These are phyloP conservation scores for Cynoglossus semilaevis DNA, from an alignment of 2,113 vertebrate species.

Conservation along the genomic window DNA sequence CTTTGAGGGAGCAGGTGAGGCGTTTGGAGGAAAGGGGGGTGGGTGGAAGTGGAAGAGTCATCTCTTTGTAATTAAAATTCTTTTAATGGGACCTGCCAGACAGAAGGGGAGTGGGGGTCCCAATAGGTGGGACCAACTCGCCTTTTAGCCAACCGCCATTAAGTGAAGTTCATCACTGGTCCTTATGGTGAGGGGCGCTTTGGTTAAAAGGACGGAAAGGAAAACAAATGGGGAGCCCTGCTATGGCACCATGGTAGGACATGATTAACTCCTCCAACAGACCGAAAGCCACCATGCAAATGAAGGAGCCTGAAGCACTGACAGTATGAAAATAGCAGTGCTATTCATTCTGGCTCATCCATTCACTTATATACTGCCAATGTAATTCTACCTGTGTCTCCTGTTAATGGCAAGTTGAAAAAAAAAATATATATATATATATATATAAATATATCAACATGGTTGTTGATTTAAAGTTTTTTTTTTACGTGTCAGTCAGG, in stretches of 20 bases:
- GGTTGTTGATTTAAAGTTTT: no score
- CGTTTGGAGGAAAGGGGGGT: not conserved
- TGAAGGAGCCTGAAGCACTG: conserved; percentile 47
- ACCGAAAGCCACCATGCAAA: conserved; percentile 62
- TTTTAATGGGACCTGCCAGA: conserved; percentile 58
- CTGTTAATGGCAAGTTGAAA: conserved; percentile 59
- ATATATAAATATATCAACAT: no score
- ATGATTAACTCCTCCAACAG: conserved; percentile 59
- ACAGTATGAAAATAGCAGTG: conserved; percentile 18
- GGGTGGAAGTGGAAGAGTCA: conserved; percentile 21
- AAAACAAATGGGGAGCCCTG: conserved; percentile 31
- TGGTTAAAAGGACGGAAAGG: conserved; percentile 12
- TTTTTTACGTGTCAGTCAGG: no score
- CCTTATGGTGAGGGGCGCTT: conserved; percentile 48
- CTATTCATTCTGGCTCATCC: conserved; percentile 73
- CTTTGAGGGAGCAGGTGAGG: not conserved
- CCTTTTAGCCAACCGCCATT: conserved; percentile 34
- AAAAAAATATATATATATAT: no score
- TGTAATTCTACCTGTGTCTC: conserved; percentile 63
- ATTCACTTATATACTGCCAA: conserved; percentile 67
- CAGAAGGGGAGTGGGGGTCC: conserved; percentile 58
- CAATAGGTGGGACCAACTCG: conserved; percentile 35
- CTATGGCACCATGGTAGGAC: conserved; percentile 58
- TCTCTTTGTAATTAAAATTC: conserved; percentile 69
- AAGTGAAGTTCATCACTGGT: conserved; percentile 65